Percentiles rank a stretch among this genome's conserved stretches.
Evolutionary conservation across 2,797 vertebrate species (phyloP).

Genomic region (Alectoris magna): DNA sequence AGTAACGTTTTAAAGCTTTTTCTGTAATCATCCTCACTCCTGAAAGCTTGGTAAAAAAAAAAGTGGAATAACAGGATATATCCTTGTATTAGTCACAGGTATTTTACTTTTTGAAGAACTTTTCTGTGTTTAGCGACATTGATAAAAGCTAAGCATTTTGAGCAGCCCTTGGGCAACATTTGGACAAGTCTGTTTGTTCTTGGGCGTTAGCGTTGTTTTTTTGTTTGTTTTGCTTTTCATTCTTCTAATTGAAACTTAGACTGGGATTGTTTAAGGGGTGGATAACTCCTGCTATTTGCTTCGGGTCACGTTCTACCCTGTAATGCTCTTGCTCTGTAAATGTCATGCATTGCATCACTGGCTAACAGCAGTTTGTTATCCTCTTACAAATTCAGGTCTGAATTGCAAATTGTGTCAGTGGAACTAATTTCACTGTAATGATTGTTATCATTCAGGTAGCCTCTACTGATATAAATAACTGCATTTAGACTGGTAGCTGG

Average conservation of each 20-base stretch:
- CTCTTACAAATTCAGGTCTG: neutral
- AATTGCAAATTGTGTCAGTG: neutral
- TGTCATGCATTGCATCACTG: neutral
- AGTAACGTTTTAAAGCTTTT: neutral
- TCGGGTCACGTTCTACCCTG: neutral
- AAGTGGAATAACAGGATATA: neutral
- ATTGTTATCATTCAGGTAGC: neutral
- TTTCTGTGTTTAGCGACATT: neutral
- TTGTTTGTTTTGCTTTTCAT: neutral
- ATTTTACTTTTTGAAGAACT: slow-evolving; percentile 8
- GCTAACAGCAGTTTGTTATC: neutral
- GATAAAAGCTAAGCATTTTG: neutral
- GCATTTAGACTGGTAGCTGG: neutral
- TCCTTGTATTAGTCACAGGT: neutral
- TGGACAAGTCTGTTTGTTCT: neutral
- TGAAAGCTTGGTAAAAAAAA: neutral
- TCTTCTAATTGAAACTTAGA: neutral
- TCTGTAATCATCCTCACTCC: neutral
- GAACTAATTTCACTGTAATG: neutral
- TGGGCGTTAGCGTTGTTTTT: accelerated
- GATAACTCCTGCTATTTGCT: neutral
- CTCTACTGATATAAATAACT: neutral
- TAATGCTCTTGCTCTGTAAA: neutral
- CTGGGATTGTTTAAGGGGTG: neutral
- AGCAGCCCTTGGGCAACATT: neutral